A percentile compares a stretch with the other conserved stretches of the same genome.
Evolutionary conservation across 1,140 invertebrate genomes (phyloP).

Genomic region (Radopholus similis): DNA sequence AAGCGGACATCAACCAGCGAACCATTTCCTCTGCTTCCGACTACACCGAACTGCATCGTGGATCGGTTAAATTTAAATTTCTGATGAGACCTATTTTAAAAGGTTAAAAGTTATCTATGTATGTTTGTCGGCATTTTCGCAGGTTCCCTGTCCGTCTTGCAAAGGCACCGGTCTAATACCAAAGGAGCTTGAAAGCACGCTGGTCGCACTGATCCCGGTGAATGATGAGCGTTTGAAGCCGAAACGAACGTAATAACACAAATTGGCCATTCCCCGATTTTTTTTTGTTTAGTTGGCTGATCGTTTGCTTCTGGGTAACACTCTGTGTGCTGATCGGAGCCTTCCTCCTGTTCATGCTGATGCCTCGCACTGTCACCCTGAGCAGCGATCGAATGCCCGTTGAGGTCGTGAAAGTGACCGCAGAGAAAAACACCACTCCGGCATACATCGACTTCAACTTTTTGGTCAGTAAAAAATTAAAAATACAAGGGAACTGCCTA

Average conservation of each 20-base stretch:
- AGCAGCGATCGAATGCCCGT: constrained; percentile 24
- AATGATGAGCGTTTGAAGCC: constrained; percentile 62
- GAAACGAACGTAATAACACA: constrained; percentile 56
- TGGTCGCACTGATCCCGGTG: constrained; percentile 62
- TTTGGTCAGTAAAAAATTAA: constrained; percentile 36
- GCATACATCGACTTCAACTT: constrained; percentile 40
- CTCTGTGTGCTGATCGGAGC: constrained; percentile 36
- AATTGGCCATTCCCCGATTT: no score
- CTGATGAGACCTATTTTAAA: no score
- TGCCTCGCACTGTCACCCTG: constrained; percentile 44
- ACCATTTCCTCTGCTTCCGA: not conserved
- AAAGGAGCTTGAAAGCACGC: constrained; percentile 61
- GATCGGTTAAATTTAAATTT: constrained; percentile 6
- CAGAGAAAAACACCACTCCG: constrained; percentile 7
- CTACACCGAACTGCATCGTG: constrained; percentile 17
- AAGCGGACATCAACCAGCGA: not conserved
- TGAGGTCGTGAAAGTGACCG: constrained; percentile 35
- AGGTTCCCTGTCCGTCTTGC: constrained; percentile 61
- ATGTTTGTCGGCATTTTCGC: not conserved
- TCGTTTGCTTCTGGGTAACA: constrained; percentile 35
- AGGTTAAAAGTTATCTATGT: no score
- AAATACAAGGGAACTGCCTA: no score
- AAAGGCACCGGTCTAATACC: constrained; percentile 60
- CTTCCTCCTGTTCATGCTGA: constrained; percentile 37
- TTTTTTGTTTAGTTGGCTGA: constrained; percentile 27